A percentile compares a stretch with the other conserved stretches of the same genome.
Evolutionary conservation across 1,140 invertebrate genomes (phyloP).

Genomic region (Euschistus heros): DNA sequence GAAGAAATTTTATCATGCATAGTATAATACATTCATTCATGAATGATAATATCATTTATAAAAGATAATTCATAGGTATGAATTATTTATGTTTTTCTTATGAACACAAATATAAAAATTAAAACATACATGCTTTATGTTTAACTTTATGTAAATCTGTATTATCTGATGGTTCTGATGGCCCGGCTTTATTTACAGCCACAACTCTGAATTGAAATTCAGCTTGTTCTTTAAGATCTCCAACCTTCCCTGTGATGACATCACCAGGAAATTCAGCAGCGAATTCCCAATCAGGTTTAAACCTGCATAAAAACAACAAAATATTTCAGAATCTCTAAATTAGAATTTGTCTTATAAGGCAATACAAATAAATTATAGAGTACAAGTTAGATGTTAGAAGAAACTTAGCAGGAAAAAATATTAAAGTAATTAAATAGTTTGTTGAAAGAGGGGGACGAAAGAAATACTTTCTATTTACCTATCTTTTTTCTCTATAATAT

Average conservation of each 20-base stretch:
- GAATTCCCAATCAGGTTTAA: slow-evolving; percentile 68
- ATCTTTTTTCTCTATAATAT: slow-evolving; percentile 95
- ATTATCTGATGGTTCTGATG: slow-evolving; percentile 83
- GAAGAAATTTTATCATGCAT: too few relatives aligned
- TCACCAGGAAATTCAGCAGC: slow-evolving; percentile 70
- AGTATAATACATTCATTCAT: too few relatives aligned
- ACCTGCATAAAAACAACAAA: slow-evolving; percentile 31
- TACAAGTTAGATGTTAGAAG: too few relatives aligned
- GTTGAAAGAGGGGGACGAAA: neutral
- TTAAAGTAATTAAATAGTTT: neutral
- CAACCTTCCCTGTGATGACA: slow-evolving; percentile 63
- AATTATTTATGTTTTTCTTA: too few relatives aligned
- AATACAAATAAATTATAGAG: too few relatives aligned
- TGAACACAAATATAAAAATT: neutral
- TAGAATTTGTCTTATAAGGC: neutral
- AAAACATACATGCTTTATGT: slow-evolving; percentile 66
- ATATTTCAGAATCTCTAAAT: neutral
- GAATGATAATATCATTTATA: too few relatives aligned
- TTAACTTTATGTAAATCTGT: slow-evolving; percentile 86
- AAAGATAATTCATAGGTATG: too few relatives aligned
- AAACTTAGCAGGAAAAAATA: neutral
- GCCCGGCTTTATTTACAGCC: slow-evolving; percentile 94
- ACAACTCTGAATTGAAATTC: slow-evolving; percentile 92
- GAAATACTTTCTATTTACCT: slow-evolving; percentile 36
- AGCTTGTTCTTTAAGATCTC: slow-evolving; percentile 77